Conservation (phyloP, 2,888 invertebrate species). For the Hypolimnas misippus region DNA sequence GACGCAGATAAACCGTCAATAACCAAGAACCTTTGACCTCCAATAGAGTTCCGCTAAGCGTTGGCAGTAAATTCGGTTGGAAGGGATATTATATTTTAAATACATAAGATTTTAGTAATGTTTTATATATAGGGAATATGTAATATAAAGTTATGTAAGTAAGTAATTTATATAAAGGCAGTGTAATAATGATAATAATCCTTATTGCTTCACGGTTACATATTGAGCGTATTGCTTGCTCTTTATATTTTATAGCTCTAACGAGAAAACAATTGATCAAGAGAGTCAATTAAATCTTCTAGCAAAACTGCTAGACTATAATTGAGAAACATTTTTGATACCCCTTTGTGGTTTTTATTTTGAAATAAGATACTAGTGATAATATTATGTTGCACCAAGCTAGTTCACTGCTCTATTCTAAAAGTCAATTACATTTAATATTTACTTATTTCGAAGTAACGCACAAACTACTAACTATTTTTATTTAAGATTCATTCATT, state of each 20-base stretch:
- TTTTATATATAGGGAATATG: too few relatives aligned
- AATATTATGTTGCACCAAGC: slow-evolving; percentile 23
- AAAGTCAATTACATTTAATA: too few relatives aligned
- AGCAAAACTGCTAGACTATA: slow-evolving; percentile 24
- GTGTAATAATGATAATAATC: slow-evolving; percentile 27
- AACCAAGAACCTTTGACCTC: slow-evolving; percentile 53
- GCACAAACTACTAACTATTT: too few relatives aligned
- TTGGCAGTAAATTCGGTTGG: not conserved
- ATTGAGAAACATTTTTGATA: slow-evolving; percentile 31
- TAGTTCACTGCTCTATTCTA: slow-evolving; percentile 3
- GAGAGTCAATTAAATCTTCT: slow-evolving; percentile 27
- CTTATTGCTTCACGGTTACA: slow-evolving; percentile 43
- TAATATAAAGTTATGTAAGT: too few relatives aligned
- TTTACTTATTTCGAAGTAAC: too few relatives aligned
- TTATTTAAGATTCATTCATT: too few relatives aligned
- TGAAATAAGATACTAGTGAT: slow-evolving; percentile 30
- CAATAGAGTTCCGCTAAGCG: slow-evolving; percentile 42
- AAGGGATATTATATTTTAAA: too few relatives aligned
- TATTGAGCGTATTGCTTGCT: slow-evolving; percentile 10
- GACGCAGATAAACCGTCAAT: slow-evolving; percentile 52
- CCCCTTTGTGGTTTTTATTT: slow-evolving; percentile 25
- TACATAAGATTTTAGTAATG: too few relatives aligned
- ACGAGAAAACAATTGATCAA: slow-evolving; percentile 31
- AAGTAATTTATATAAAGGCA: too few relatives aligned
- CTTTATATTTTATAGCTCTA: slow-evolving; percentile 15